Evolutionary conservation across 2,113 vertebrate species (phyloP).

Genomic region (Cathartes aura): DNA sequence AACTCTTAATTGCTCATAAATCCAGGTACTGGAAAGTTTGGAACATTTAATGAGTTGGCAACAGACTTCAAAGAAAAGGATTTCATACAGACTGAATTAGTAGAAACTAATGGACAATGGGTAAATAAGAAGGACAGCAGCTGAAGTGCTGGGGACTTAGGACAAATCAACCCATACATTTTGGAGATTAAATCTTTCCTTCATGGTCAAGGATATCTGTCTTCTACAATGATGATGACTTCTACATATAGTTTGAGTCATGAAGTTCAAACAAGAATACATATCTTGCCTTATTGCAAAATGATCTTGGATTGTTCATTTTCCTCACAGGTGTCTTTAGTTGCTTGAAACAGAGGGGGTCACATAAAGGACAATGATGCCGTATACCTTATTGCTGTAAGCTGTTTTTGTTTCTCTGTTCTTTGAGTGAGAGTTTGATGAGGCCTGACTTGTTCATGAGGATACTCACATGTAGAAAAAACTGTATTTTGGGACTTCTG

Average conservation of each 20-base stretch:
- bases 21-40: conserved; percentile 21
- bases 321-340: background rate
- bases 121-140: background rate
- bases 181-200: background rate
- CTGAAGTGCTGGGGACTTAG: background rate
- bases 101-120: background rate
- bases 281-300: background rate
- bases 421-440: background rate
- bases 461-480: background rate
- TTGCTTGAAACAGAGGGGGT: background rate
- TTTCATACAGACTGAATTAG: background rate
- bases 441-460: background rate
- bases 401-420: background rate
- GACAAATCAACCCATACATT: background rate
- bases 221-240: background rate
- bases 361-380: background rate
- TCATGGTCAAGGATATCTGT: background rate
- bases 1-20: conserved; percentile 54
- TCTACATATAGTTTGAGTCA: background rate
- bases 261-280: background rate
- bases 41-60: conserved; percentile 49
- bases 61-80: conserved; percentile 18
- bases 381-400: background rate
- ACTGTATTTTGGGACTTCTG: background rate
- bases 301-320: background rate